Conservation (phyloP, 1,140 invertebrate genomes). For the Drosophila pallidifrons region DNA sequence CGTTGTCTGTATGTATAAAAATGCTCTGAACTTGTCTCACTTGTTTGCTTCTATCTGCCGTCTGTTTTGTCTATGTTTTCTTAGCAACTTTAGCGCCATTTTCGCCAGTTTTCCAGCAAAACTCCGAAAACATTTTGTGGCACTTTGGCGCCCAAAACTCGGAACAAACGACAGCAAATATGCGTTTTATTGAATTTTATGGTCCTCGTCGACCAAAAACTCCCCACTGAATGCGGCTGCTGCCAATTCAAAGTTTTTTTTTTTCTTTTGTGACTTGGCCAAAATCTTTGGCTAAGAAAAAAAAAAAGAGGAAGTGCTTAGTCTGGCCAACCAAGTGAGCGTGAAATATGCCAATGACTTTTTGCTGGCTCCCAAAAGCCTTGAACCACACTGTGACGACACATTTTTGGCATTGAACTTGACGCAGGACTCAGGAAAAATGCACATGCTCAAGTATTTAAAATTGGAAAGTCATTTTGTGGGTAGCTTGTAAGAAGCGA, state of each 20-base stretch:
- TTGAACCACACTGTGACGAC: slow-evolving; percentile 55
- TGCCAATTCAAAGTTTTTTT: slow-evolving; percentile 51
- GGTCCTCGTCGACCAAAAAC: slow-evolving; percentile 41
- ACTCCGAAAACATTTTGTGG: slow-evolving; percentile 65
- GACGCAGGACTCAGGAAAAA: slow-evolving; percentile 7
- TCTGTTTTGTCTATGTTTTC: slow-evolving; percentile 53
- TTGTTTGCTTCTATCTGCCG: slow-evolving; percentile 16
- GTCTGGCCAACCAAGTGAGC: slow-evolving; percentile 58
- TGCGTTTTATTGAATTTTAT: slow-evolving; percentile 84
- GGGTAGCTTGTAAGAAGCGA: too few relatives aligned
- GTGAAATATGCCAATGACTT: slow-evolving; percentile 64
- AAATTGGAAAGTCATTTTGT: background rate
- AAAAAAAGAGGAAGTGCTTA: slow-evolving; percentile 39
- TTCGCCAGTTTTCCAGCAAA: slow-evolving; percentile 50
- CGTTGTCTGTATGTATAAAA: slow-evolving; percentile 15
- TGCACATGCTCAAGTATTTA: background rate
- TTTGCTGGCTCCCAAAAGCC: slow-evolving; percentile 48
- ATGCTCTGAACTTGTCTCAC: slow-evolving; percentile 39
- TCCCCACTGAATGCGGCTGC: slow-evolving; percentile 34
- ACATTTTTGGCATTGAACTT: slow-evolving; percentile 61
- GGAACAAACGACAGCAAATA: slow-evolving; percentile 81
- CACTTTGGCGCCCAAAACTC: slow-evolving; percentile 79
- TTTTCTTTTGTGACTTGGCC: slow-evolving; percentile 22
- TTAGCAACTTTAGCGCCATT: slow-evolving; percentile 68
- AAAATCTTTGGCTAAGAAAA: slow-evolving; percentile 59